Evolutionary conservation across 2,888 invertebrate species (phyloP).

Genomic region (Cerastis rubricosa): DNA sequence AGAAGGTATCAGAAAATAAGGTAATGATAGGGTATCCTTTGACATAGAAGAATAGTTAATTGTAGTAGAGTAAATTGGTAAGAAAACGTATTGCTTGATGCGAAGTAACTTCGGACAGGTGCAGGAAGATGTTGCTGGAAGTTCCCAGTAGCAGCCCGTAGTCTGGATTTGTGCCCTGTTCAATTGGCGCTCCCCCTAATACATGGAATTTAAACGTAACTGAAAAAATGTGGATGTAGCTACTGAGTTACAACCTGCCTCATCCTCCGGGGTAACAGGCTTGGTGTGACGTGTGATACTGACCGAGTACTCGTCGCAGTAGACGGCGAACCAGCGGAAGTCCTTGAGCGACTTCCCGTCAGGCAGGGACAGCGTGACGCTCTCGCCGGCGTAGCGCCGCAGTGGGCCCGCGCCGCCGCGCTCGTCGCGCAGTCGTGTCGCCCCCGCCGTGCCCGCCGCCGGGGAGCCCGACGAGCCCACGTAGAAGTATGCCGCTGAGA

Average conservation of each 20-base stretch:
- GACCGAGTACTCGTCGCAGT: constrained; percentile 97
- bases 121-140: no score
- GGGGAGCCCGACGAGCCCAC: constrained; percentile 94
- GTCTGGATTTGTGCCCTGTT: background rate
- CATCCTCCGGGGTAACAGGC: background rate
- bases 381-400: constrained; percentile 95
- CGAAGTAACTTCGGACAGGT: background rate
- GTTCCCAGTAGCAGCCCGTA: background rate
- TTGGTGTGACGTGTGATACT: constrained; percentile 80
- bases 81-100: background rate
- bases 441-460: constrained; percentile 89
- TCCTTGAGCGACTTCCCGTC: constrained; percentile 96
- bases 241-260: background rate
- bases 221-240: background rate
- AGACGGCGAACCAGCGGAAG: constrained; percentile 97
- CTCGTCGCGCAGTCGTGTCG: constrained; percentile 95
- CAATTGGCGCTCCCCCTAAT: background rate
- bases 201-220: background rate
- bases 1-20: no score
- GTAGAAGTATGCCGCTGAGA: constrained; percentile 97
- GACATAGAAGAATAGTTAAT: background rate
- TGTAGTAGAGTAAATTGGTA: background rate
- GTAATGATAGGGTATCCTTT: no score
- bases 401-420: constrained; percentile 95
- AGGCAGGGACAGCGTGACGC: constrained; percentile 96